Percentiles rank a stretch among this genome's conserved stretches.
phyloP scores from a whole-genome alignment of 2,888 invertebrate genomes.

The Ferrisia virgata region DNA sequence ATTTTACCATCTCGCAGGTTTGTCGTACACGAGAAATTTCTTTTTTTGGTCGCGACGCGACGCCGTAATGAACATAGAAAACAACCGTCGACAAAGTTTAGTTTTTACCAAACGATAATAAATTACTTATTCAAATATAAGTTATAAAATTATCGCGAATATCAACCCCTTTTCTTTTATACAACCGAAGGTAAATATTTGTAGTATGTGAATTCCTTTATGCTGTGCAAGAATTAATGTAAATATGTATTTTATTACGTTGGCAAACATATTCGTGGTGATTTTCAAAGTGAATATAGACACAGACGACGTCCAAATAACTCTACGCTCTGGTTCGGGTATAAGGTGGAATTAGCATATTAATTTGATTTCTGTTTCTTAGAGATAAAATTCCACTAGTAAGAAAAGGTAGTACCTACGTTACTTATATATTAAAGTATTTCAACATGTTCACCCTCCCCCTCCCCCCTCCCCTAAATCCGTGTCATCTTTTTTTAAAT shows the following conservation, averaged over 20 bases:
- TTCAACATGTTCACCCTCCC: neutral
- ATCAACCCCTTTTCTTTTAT: slow-evolving; percentile 14
- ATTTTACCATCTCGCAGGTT: neutral
- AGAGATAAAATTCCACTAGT: slow-evolving; percentile 28
- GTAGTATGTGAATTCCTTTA: neutral
- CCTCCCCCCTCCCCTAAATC: too few species aligned
- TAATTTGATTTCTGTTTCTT: slow-evolving; percentile 40
- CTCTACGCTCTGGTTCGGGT: neutral
- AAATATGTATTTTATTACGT: slow-evolving; percentile 16
- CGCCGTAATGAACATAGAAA: neutral
- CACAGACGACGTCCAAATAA: neutral
- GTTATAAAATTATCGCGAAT: neutral
- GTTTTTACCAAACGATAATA: neutral
- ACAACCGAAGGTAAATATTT: neutral
- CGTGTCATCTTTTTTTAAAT: neutral
- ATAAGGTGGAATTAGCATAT: slow-evolving; percentile 33
- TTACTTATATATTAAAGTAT: neutral
- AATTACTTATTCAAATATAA: slow-evolving; percentile 12
- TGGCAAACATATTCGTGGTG: neutral
- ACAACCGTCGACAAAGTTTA: neutral
- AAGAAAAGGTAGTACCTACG: neutral
- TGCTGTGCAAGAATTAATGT: neutral
- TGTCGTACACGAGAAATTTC: too few species aligned
- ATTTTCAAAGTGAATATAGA: slow-evolving; percentile 10
- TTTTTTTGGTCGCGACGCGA: neutral